phyloP scores from a whole-genome alignment of 2,888 invertebrate genomes.

The Polylopha cassiicola region DNA sequence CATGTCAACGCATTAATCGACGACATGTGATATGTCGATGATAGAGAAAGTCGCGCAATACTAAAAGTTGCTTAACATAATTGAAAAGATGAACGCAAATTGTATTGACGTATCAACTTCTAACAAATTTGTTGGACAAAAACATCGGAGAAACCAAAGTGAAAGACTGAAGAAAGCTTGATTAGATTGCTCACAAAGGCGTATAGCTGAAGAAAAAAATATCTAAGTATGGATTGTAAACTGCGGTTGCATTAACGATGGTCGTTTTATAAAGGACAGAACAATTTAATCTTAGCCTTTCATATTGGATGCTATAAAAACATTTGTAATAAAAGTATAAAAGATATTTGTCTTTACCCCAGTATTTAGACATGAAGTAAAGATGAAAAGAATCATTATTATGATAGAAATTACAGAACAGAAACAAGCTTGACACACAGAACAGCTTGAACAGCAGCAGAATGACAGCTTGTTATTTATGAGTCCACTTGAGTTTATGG shows the following conservation, averaged over 20 bases:
- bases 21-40: conserved; percentile 1
- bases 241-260: not conserved
- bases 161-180: conserved; percentile 16
- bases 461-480: too few species aligned
- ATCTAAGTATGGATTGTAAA: conserved; percentile 5
- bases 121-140: conserved; percentile 14
- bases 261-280: not conserved
- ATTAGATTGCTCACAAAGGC: conserved; percentile 13
- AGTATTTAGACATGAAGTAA: too few species aligned
- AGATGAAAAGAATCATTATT: too few species aligned
- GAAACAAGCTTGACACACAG: too few species aligned
- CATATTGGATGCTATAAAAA: too few species aligned
- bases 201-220: conserved; percentile 7
- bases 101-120: conserved; percentile 18
- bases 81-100: conserved; percentile 18
- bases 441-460: too few species aligned
- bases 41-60: conserved; percentile 13
- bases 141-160: conserved; percentile 17
- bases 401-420: too few species aligned
- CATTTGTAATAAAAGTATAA: too few species aligned
- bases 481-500: too few species aligned
- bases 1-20: conserved; percentile 8
- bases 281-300: not conserved
- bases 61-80: conserved; percentile 15
- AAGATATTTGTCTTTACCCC: too few species aligned